Evolutionary conservation across 2,888 invertebrate species (phyloP).

Genomic region (Acanthococcus lagerstroemiae): DNA sequence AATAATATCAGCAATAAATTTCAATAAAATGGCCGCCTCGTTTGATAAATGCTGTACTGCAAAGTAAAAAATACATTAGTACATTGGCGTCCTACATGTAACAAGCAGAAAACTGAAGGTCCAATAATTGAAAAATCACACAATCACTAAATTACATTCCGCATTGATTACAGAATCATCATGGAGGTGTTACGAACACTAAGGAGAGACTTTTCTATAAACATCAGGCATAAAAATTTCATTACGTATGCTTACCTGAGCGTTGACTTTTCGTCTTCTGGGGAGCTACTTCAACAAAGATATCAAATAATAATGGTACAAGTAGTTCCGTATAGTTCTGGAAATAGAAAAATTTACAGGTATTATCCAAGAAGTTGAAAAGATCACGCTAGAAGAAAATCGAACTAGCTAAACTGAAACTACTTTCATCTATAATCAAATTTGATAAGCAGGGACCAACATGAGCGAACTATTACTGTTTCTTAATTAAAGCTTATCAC

Average conservation of each 20-base stretch:
- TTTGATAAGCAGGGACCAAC: too few species aligned
- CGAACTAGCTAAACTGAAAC: too few species aligned
- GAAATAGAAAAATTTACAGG: slow-evolving; percentile 23
- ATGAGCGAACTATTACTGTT: too few species aligned
- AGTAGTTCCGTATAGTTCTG: slow-evolving; percentile 55
- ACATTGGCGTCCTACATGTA: not conserved
- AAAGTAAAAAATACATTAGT: slow-evolving; percentile 4
- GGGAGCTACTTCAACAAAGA: slow-evolving; percentile 71
- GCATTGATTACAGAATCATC: not conserved
- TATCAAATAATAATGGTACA: slow-evolving; percentile 68
- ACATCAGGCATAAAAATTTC: not conserved
- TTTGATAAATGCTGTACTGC: slow-evolving; percentile 43
- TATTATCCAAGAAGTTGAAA: too few species aligned
- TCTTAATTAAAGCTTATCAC: too few species aligned
- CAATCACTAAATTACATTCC: too few species aligned
- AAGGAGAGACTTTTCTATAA: not conserved
- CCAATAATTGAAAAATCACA: too few species aligned
- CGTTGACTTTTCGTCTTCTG: slow-evolving; percentile 34
- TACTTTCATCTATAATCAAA: too few species aligned
- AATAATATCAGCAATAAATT: slow-evolving; percentile 53
- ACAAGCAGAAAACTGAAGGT: too few species aligned
- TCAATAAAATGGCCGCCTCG: slow-evolving; percentile 55
- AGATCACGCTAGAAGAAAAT: not conserved
- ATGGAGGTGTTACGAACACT: too few species aligned
- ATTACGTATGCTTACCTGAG: not conserved